A percentile compares a stretch with the other conserved stretches of the same genome.
Conservation (phyloP, 2,888 invertebrate genomes). For the Rotaria sp. region DNA sequence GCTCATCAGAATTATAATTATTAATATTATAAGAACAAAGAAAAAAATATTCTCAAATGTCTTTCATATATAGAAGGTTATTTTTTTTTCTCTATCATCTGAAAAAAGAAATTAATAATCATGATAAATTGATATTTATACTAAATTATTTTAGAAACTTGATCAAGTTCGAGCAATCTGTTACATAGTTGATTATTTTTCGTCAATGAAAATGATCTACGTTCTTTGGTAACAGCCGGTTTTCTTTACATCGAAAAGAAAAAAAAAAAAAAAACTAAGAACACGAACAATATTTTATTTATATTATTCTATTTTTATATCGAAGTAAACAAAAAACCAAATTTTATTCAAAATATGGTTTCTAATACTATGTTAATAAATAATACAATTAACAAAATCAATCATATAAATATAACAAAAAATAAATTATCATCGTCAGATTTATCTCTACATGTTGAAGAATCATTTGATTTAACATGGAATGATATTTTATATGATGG, state of each 20-base stretch:
- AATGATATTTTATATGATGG: slow-evolving; percentile 13
- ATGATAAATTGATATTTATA: background rate
- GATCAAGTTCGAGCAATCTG: background rate
- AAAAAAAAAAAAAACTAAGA: background rate
- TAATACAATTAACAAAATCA: background rate
- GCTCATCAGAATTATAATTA: background rate
- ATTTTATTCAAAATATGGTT: background rate
- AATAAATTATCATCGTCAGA: background rate
- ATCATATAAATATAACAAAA: background rate
- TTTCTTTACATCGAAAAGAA: background rate
- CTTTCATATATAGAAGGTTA: background rate
- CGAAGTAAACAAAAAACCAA: background rate
- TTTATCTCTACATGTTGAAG: background rate
- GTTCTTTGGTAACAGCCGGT: background rate
- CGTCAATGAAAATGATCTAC: background rate
- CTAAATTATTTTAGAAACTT: background rate
- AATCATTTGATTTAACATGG: slow-evolving; percentile 6
- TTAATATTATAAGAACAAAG: background rate
- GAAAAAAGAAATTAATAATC: background rate
- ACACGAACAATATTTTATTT: background rate
- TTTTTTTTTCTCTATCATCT: no score
- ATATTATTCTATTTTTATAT: background rate
- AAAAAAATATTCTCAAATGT: background rate
- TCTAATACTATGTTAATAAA: background rate
- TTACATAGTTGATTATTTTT: background rate